Evolutionary conservation across 2,113 vertebrate genomes (phyloP).

Genomic region (Alligator sinensis): DNA sequence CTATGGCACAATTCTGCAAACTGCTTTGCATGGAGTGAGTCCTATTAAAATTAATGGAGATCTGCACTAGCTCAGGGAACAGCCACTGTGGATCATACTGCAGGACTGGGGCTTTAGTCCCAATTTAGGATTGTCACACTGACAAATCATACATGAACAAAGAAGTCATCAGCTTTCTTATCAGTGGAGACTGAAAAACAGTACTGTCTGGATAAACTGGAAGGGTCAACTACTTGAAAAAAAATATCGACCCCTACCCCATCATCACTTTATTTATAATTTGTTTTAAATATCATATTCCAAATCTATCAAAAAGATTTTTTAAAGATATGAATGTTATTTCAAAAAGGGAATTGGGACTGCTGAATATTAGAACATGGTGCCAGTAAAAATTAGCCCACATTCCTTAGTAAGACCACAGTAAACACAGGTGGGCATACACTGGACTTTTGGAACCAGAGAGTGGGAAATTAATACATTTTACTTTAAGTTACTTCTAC

Average conservation of each 20-base stretch:
- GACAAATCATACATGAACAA: no score
- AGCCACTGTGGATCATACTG: background rate
- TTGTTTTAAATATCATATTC: background rate
- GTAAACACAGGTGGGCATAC: constrained; percentile 22
- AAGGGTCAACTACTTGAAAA: constrained; percentile 33
- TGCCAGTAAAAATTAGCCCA: constrained; percentile 53
- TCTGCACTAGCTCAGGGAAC: background rate
- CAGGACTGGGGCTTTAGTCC: background rate
- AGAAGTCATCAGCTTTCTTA: constrained; percentile 43
- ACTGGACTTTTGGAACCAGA: background rate
- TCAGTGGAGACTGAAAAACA: constrained; percentile 18
- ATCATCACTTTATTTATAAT: constrained; percentile 44
- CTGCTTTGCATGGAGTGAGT: background rate
- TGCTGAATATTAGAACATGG: constrained; percentile 49
- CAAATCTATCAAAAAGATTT: constrained; percentile 28
- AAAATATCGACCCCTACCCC: constrained; percentile 22
- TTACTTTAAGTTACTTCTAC: constrained; percentile 11
- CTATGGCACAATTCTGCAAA: background rate
- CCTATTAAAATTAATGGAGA: background rate
- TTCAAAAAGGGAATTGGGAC: constrained; percentile 14
- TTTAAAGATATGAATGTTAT: constrained; percentile 29
- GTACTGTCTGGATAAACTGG: constrained; percentile 39
- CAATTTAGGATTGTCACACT: no score
- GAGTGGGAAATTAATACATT: constrained; percentile 20
- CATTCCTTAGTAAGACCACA: constrained; percentile 38